Evolutionary conservation across 2,797 vertebrate genomes (phyloP).

Genomic region (Dromococcyx pavoninus): DNA sequence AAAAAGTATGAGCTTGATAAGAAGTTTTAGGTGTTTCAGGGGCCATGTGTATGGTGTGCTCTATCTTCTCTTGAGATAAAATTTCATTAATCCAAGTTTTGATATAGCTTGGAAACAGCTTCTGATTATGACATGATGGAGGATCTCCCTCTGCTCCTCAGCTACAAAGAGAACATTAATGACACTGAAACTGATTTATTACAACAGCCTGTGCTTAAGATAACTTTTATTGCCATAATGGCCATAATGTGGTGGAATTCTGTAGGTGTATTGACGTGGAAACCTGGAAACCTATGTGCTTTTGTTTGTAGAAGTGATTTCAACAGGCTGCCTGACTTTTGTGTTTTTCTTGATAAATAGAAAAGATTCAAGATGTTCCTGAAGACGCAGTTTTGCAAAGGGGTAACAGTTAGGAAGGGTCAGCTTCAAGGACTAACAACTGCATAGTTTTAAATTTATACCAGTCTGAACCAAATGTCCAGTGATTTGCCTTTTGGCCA

Average conservation of each 20-base stretch:
- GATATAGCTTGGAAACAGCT: not conserved
- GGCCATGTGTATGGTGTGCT: accelerated
- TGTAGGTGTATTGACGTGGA: not conserved
- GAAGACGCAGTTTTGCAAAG: not conserved
- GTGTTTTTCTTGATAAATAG: not conserved
- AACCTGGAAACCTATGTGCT: not conserved
- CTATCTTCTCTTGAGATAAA: not conserved
- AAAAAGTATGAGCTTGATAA: not conserved
- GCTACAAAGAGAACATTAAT: not conserved
- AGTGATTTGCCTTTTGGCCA: not conserved
- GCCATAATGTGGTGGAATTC: not conserved
- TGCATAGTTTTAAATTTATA: not conserved
- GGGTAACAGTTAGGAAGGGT: not conserved
- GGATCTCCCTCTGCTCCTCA: not conserved
- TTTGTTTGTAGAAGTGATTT: not conserved
- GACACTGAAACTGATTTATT: not conserved
- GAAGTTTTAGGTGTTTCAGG: not conserved
- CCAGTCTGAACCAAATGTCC: not conserved
- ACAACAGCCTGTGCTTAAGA: not conserved
- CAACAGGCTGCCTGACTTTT: not conserved
- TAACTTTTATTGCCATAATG: not conserved
- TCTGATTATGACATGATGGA: not conserved
- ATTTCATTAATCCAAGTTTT: not conserved
- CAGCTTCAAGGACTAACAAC: not conserved
- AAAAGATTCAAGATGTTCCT: not conserved